A percentile compares a stretch with the other conserved stretches of the same genome.
Conservation (phyloP, 2,113 vertebrate genomes). For the rabbit (Oryctolagus cuniculus) region DNA sequence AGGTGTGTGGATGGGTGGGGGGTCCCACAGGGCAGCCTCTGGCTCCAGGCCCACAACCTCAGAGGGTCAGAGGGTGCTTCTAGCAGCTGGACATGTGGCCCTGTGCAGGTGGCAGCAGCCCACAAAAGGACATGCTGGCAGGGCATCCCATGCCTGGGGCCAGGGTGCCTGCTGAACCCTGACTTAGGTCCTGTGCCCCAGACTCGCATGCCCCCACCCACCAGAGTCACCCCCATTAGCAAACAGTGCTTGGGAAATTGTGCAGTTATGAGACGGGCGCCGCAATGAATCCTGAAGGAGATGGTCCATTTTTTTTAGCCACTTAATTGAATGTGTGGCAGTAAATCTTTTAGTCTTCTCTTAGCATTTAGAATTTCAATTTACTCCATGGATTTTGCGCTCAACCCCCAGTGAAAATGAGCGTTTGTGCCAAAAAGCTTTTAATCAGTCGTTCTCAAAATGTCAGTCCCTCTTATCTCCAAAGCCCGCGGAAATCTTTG, state of each 20-base stretch:
- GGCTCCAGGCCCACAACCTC: constrained; percentile 37
- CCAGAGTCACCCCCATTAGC: constrained; percentile 1
- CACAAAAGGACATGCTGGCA: background rate
- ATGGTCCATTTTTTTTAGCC: constrained; percentile 64
- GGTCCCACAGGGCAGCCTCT: fast-evolving
- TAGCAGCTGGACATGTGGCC: fast-evolving
- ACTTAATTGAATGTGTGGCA: constrained; percentile 83
- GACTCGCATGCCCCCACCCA: background rate
- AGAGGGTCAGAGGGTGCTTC: fast-evolving
- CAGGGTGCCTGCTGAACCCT: background rate
- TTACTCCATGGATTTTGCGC: constrained; percentile 82
- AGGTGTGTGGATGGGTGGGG: background rate
- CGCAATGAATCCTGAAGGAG: constrained; percentile 71
- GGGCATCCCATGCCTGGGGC: background rate
- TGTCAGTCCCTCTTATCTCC: constrained; percentile 75
- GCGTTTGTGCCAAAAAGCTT: constrained; percentile 86
- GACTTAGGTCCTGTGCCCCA: background rate
- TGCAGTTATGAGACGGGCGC: constrained; percentile 25
- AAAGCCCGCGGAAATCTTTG: constrained; percentile 77
- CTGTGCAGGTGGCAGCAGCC: background rate
- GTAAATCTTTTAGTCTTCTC: constrained; percentile 80
- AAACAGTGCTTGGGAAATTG: constrained; percentile 61
- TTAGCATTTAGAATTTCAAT: constrained; percentile 83
- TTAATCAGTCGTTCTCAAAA: constrained; percentile 83
- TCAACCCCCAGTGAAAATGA: constrained; percentile 82